Evolutionary conservation across 2,797 vertebrate genomes (phyloP).

Genomic region (Carcharodon carcharias): DNA sequence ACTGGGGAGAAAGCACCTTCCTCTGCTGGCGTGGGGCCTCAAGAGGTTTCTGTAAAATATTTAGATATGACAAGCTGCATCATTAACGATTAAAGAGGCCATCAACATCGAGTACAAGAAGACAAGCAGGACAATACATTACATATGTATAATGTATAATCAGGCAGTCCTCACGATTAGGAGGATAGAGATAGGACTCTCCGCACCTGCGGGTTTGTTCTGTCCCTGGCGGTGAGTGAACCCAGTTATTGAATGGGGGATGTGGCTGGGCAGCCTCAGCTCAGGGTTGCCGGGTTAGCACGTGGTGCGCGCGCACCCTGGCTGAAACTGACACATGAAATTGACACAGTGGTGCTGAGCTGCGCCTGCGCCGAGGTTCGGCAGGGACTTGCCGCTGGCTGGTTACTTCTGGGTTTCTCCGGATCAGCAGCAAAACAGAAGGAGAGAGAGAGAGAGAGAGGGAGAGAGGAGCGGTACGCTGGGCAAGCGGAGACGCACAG

Average conservation of each 20-base stretch:
- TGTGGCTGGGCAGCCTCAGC: not conserved
- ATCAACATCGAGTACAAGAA: too few species aligned
- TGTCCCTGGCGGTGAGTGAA: not conserved
- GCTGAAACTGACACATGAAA: not conserved
- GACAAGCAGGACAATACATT: too few species aligned
- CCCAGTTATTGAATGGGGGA: not conserved
- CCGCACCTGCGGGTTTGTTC: not conserved
- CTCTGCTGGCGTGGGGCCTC: too few species aligned
- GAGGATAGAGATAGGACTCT: not conserved
- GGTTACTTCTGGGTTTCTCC: conserved; percentile 17
- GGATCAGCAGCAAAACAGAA: not conserved
- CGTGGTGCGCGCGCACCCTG: not conserved
- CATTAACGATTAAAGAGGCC: too few species aligned
- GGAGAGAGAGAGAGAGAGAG: not conserved
- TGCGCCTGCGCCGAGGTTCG: conserved; percentile 24
- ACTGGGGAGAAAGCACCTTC: not conserved
- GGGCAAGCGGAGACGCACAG: not conserved
- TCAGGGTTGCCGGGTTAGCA: not conserved
- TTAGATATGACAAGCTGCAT: not conserved
- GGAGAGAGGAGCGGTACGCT: not conserved
- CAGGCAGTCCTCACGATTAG: not conserved
- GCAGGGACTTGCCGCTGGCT: not conserved
- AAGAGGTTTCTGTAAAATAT: not conserved
- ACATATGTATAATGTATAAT: not conserved
- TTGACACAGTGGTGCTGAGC: conserved; percentile 1